Base-by-base conservation (phyloP, 2,113 vertebrate genomes). In the Eulemur rufifrons region DNA sequence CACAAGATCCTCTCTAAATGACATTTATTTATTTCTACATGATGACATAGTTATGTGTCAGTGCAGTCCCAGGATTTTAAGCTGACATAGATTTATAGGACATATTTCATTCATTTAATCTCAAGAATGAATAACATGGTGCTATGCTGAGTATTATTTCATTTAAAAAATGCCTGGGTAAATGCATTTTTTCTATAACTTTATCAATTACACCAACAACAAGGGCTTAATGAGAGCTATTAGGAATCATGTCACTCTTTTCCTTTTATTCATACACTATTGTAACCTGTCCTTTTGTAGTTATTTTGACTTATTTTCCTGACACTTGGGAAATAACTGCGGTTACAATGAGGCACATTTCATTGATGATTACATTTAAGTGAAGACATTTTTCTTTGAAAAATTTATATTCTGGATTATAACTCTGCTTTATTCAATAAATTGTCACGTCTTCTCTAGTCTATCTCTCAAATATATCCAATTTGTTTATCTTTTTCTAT, bases 221-320 rank as follows among this genome's bases (percentile, higher is more conserved):
- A 54, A 76, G 21, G 25, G 61, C 11, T 13, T 63, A 47, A 63
- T 20, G 34, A 6, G 23, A 77, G 32, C 7, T 13, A 47, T 87
- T 78, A 78, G 27, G 9, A 50, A 56, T 56, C 32, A 17, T 2
- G 5, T 42, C 13, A 73, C 61, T 59, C n/a, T 86, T 83, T 83
- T 59, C 74, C 29, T 95, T 77, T 64, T 69, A 91, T 83, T 87
- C 37, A 83, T 9, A 10, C 91, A 52, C 3, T 86, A 13, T 77
- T 86, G 20, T 34, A 56, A 63, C 25, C 27, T 63, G 61, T 77
- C 6, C n/a, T 68, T 71, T 18, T 64, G 69, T 59, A 76, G 54
- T 83, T 95, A 88, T 87, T 91, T 91, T 94, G 76, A 91, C 10
- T 91, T 91, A 87, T 73, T 95, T 86, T 69, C 5, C 56, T 94